These are phyloP conservation scores for Coremacera marginata DNA, from an alignment of 2,888 invertebrate genomes.

Conservation along the genomic window DNA sequence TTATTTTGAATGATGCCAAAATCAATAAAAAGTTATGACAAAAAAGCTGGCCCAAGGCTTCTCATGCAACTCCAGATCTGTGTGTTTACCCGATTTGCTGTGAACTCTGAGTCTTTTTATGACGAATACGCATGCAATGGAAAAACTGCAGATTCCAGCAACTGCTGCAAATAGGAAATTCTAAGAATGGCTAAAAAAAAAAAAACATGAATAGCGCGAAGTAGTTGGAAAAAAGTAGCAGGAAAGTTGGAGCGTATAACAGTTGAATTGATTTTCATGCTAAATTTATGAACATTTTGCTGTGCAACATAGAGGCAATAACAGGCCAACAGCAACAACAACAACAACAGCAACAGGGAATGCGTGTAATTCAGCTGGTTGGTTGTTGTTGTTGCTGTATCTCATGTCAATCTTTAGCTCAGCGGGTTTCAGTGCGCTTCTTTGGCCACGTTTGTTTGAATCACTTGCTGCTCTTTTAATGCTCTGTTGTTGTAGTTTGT, in stretches of 20 bases:
- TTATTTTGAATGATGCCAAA: too few species aligned
- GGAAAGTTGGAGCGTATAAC: neutral
- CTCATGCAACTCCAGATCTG: neutral
- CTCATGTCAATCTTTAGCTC: neutral
- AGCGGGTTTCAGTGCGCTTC: neutral
- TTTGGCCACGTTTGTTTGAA: neutral
- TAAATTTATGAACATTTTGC: conserved; percentile 5
- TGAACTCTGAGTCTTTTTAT: neutral
- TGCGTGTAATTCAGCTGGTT: neutral
- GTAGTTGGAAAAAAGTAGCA: neutral
- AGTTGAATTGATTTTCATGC: conserved; percentile 10
- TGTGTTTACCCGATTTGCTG: neutral
- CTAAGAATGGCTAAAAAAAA: neutral
- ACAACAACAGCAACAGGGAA: neutral
- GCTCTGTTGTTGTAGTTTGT: neutral
- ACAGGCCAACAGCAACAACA: neutral
- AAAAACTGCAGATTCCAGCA: neutral
- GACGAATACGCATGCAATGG: neutral
- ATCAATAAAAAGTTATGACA: too few species aligned
- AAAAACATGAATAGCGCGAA: neutral
- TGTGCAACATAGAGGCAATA: neutral
- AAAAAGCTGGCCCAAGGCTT: neutral
- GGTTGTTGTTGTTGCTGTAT: conserved; percentile 11
- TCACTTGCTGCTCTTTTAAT: neutral
- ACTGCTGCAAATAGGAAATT: neutral